A percentile compares a stretch with the other conserved stretches of the same genome.
Evolutionary conservation across 2,888 invertebrate genomes (phyloP).

Genomic region (Uropetala carovei): DNA sequence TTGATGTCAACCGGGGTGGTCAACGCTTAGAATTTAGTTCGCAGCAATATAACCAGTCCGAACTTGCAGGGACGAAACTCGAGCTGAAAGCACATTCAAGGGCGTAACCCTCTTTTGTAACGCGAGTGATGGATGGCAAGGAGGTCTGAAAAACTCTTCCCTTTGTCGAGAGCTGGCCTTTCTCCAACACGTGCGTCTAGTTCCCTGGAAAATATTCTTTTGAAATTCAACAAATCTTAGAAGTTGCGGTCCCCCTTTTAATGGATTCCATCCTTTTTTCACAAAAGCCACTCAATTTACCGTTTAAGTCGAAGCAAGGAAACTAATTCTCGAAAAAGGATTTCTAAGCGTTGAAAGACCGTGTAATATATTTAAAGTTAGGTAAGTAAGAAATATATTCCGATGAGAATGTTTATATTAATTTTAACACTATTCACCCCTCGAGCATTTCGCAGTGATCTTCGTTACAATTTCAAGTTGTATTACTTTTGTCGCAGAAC

Average conservation of each 20-base stretch:
- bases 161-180: neutral
- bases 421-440: too few relatives aligned
- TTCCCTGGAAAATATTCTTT: slow-evolving; percentile 2
- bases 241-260: neutral
- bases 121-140: slow-evolving; percentile 8
- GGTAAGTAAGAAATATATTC: too few relatives aligned
- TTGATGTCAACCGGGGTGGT: neutral
- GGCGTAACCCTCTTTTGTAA: slow-evolving; percentile 37
- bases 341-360: neutral
- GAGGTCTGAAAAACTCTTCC: neutral
- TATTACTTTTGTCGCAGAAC: too few relatives aligned
- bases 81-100: neutral
- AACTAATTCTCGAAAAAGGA: neutral
- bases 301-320: neutral
- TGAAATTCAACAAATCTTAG: slow-evolving; percentile 7
- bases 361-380: neutral
- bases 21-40: neutral
- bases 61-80: neutral
- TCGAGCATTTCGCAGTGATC: too few relatives aligned
- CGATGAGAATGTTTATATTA: too few relatives aligned
- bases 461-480: too few relatives aligned
- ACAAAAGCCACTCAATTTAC: slow-evolving; percentile 27
- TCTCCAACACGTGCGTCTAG: slow-evolving; percentile 45
- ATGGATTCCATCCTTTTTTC: neutral
- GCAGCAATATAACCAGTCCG: neutral